Percentiles rank a stretch among this genome's conserved stretches.
These are phyloP conservation scores for Pangasius sanitwongsei DNA, from an alignment of 2,797 vertebrate species.

Conservation along the genomic window DNA sequence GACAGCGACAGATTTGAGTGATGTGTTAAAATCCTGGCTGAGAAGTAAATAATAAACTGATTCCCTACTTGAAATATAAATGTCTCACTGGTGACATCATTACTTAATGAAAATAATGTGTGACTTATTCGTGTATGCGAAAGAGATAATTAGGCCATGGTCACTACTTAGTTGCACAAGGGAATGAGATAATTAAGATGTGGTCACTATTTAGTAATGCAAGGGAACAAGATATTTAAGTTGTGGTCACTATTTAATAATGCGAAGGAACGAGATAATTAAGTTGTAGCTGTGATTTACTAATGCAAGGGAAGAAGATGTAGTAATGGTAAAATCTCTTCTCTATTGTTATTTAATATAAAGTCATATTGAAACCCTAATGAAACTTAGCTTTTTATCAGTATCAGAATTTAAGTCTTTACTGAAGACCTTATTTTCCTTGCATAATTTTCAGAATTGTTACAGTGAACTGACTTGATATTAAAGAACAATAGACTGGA, in stretches of 20 bases:
- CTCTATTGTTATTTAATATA: not conserved
- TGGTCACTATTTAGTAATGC: not conserved
- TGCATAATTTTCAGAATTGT: not conserved
- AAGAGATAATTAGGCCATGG: not conserved
- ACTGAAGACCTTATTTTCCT: not conserved
- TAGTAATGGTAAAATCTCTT: no score
- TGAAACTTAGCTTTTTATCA: not conserved
- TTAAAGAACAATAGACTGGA: not conserved
- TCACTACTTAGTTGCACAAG: slow-evolving; percentile 24
- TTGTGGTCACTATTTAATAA: not conserved
- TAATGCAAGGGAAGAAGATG: not conserved
- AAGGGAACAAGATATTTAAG: not conserved
- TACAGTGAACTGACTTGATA: not conserved
- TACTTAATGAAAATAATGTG: not conserved
- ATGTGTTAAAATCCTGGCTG: not conserved
- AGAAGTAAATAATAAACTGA: not conserved
- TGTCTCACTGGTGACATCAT: not conserved
- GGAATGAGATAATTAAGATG: not conserved
- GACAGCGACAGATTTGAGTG: not conserved
- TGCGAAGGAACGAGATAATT: not conserved
- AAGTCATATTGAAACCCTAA: not conserved
- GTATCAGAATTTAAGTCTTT: not conserved
- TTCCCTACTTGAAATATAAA: not conserved
- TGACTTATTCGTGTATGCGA: not conserved
- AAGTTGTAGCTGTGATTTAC: not conserved